phyloP scores from a whole-genome alignment of 2,113 vertebrate species.

The Macrotus californicus region DNA sequence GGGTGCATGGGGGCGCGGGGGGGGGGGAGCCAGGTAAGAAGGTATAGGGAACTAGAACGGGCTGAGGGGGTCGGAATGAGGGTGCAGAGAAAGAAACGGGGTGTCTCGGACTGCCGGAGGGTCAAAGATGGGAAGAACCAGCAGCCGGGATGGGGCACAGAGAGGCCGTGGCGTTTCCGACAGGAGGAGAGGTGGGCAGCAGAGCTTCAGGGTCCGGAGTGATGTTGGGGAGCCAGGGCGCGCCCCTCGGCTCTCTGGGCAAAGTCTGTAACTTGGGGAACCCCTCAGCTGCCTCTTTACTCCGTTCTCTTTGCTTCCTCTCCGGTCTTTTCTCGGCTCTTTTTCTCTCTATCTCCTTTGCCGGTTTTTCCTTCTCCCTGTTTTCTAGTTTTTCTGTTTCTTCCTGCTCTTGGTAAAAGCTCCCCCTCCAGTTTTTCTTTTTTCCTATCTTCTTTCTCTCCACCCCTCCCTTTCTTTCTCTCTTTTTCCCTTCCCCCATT shows the following conservation, averaged over 20 bases:
- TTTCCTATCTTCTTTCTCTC: not conserved
- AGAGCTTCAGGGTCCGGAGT: constrained; percentile 14
- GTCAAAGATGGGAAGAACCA: not conserved
- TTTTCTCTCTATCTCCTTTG: constrained; percentile 69
- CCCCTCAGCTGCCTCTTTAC: not conserved
- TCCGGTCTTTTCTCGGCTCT: not conserved
- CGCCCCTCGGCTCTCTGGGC: constrained; percentile 43
- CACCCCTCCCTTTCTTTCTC: not conserved
- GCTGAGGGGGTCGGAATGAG: not conserved
- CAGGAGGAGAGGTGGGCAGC: not conserved
- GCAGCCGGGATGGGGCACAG: not conserved
- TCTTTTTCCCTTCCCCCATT: not conserved
- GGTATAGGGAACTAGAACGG: constrained; percentile 33
- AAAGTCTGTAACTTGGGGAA: constrained; percentile 67
- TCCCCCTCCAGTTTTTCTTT: not conserved
- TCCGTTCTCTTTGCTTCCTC: constrained; percentile 27
- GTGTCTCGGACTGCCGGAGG: not conserved
- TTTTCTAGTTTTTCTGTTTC: constrained; percentile 18
- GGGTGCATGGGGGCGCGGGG: constrained; percentile 57
- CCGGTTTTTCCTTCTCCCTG: constrained; percentile 66
- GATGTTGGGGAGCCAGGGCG: constrained; percentile 34
- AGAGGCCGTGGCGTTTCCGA: not conserved
- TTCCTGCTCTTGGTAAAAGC: not conserved
- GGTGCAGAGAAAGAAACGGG: constrained; percentile 47
- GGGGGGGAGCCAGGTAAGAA: constrained; percentile 49